Conservation (phyloP, 2,113 vertebrate species). For the Dipodomys stephensi region DNA sequence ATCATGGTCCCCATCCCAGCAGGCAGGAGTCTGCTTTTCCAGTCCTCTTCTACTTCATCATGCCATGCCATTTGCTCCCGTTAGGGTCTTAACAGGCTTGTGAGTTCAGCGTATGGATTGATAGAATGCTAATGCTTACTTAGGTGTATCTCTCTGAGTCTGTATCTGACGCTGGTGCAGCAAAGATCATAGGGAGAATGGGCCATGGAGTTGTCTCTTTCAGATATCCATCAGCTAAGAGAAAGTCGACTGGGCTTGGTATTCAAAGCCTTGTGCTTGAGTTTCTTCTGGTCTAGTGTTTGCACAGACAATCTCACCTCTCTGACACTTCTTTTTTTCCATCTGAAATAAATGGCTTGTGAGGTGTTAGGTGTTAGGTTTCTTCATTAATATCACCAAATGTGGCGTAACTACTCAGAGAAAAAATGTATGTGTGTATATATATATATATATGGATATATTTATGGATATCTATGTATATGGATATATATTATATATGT, state of each 20-base stretch:
- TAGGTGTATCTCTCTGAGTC: not conserved
- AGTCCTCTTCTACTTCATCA: not conserved
- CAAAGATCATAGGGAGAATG: not conserved
- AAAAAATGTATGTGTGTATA: not conserved
- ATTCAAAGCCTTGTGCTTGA: not conserved
- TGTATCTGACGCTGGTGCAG: not conserved
- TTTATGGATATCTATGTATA: no score
- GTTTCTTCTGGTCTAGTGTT: not conserved
- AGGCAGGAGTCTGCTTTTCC: no score
- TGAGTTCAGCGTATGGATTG: not conserved
- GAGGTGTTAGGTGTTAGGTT: not conserved
- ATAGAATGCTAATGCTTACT: not conserved
- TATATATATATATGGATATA: no score
- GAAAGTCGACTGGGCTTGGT: not conserved
- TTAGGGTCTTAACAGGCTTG: fast-evolving
- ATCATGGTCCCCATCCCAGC: not conserved
- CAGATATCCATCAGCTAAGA: not conserved
- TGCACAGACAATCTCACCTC: not conserved
- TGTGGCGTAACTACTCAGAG: no score
- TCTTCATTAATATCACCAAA: not conserved
- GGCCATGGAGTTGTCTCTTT: not conserved
- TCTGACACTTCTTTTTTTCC: not conserved
- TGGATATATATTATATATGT: no score
- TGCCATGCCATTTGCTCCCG: no score
- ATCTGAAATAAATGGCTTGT: not conserved